Evolutionary conservation across 2,888 invertebrate genomes (phyloP), one percentile per base, ranked within the genome.

Genomic region (Brachynemurus nebulosus): DNA sequence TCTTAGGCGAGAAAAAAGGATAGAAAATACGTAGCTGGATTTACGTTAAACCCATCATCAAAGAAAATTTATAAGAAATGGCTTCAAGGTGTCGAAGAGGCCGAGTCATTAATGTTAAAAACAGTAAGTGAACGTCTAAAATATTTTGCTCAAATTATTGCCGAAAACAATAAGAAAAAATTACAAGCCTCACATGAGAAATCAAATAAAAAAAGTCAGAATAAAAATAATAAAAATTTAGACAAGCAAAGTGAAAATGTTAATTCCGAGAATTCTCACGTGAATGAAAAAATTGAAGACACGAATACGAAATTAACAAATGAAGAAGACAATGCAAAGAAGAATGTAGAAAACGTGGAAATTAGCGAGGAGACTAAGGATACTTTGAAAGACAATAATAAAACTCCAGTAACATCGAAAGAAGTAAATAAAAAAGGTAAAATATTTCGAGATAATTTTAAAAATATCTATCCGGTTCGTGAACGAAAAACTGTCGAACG

Each of bases 11-110:
- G n/a, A n/a, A n/a, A n/a, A n/a, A n/a, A n/a, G n/a, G n/a, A n/a
- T n/a, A n/a, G n/a, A n/a, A n/a, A n/a, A n/a, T n/a, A n/a, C n/a
- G n/a, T n/a, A n/a, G n/a, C n/a, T n/a, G n/a, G n/a, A n/a, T n/a
- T n/a, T n/a, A n/a, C n/a, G n/a, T n/a, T n/a, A n/a, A n/a, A n/a
- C n/a, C n/a, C n/a, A n/a, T n/a, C n/a, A n/a, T n/a, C n/a, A n/a
- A n/a, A n/a, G n/a, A n/a, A n/a, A n/a, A n/a, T n/a, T n/a, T n/a
- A n/a, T n/a, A n/a, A n/a, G n/a, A n/a, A n/a, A n/a, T 90, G 90
- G 88, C 68, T 72, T 25, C 64, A 69, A 37, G 86, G 88, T 1
- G 75, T 88, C 0, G 68, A 71, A n/a, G 86, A 88, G 65, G 86
- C 86, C 0, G 79, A 80, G 54, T 66, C 66, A 41, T 66, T 88